Evolutionary conservation across 2,888 invertebrate species (phyloP).

Genomic region (Oligia fasciuncula): DNA sequence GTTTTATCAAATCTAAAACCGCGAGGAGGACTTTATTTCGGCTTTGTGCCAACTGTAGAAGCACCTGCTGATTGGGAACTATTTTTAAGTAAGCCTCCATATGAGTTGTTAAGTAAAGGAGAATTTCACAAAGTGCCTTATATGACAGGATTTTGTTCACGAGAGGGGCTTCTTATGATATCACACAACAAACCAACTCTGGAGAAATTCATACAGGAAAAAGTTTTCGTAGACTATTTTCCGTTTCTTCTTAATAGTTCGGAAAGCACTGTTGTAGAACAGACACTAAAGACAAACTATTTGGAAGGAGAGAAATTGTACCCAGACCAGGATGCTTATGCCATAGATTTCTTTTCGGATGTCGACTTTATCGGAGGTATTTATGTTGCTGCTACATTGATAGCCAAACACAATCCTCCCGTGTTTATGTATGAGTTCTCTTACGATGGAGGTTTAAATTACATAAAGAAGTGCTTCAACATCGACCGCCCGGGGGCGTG

Average conservation of each 20-base stretch:
- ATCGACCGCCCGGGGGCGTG: conserved; percentile 88
- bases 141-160: conserved; percentile 86
- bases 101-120: conserved; percentile 80
- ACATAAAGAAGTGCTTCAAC: conserved; percentile 83
- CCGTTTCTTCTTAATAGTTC: conserved; percentile 75
- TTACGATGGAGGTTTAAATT: conserved; percentile 89
- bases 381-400: conserved; percentile 77
- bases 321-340: conserved; percentile 79
- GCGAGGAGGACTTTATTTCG: conserved; percentile 84
- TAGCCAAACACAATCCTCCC: conserved; percentile 80
- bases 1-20: conserved; percentile 69
- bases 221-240: conserved; percentile 77
- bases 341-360: conserved; percentile 87
- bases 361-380: conserved; percentile 84
- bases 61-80: conserved; percentile 82
- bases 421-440: conserved; percentile 90
- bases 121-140: conserved; percentile 86
- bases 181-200: conserved; percentile 62
- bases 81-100: conserved; percentile 83
- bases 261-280: conserved; percentile 73
- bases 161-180: conserved; percentile 85
- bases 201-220: conserved; percentile 71
- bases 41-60: conserved; percentile 87
- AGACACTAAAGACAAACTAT: conserved; percentile 82
- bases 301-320: conserved; percentile 79